Conservation (phyloP, 2,888 invertebrate species). For the Sphaerophoria taeniata region DNA sequence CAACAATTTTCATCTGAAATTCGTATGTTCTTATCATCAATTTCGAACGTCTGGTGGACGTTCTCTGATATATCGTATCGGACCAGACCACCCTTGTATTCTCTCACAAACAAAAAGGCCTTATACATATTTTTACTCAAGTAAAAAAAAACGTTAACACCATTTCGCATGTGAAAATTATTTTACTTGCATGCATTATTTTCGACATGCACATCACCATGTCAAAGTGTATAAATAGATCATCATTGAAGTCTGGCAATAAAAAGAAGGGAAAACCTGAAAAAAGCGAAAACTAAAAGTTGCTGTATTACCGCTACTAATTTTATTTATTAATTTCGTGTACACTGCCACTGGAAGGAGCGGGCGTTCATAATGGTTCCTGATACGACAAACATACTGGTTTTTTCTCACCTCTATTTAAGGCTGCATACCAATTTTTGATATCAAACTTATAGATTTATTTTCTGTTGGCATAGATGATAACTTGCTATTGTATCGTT, state of each 20-base stretch:
- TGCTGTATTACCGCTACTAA: slow-evolving; percentile 49
- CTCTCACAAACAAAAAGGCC: too few species aligned
- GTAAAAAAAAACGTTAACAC: too few species aligned
- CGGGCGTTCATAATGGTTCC: slow-evolving; percentile 76
- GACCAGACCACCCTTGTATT: too few species aligned
- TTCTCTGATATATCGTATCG: too few species aligned
- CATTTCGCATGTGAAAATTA: too few species aligned
- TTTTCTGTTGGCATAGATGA: slow-evolving; percentile 4
- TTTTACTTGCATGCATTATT: background rate
- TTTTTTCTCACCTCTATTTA: slow-evolving; percentile 14
- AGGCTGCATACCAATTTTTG: background rate
- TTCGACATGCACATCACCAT: background rate
- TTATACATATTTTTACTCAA: too few species aligned
- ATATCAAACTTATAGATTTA: background rate
- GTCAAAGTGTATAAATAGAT: slow-evolving; percentile 1
- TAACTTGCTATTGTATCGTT: slow-evolving; percentile 3
- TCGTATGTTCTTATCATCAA: too few species aligned
- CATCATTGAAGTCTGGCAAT: background rate
- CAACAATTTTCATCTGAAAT: too few species aligned
- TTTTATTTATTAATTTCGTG: slow-evolving; percentile 74
- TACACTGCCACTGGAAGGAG: slow-evolving; percentile 75
- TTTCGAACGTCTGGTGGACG: too few species aligned
- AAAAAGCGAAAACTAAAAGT: slow-evolving; percentile 43
- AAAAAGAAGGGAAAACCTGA: background rate
- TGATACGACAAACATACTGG: slow-evolving; percentile 66